Conservation (phyloP, 2,888 invertebrate genomes). For the Luperina testacea region DNA sequence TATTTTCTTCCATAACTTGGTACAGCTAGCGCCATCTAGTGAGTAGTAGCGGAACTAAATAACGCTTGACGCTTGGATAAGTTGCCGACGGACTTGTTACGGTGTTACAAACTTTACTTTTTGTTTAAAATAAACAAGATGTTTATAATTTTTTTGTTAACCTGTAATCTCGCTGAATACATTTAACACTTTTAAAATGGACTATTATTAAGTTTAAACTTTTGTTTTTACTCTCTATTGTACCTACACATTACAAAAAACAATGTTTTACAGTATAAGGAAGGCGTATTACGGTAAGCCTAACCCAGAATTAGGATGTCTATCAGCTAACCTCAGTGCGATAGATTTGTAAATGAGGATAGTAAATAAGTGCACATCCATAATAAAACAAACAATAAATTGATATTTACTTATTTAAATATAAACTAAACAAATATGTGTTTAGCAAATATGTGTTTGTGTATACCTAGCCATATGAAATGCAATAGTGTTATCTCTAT, state of each 20-base stretch:
- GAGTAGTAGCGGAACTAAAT: conserved; percentile 73
- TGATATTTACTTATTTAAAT: not conserved
- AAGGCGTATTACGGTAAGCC: not conserved
- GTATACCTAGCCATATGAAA: too few species aligned
- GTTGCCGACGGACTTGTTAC: conserved; percentile 25
- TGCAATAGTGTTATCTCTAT: too few species aligned
- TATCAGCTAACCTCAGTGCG: not conserved
- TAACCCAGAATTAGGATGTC: not conserved
- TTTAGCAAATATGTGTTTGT: too few species aligned
- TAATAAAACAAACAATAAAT: not conserved
- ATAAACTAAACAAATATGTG: not conserved
- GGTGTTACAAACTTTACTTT: not conserved
- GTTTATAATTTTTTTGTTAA: too few species aligned
- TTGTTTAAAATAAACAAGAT: not conserved
- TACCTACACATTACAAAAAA: not conserved
- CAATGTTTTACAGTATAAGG: not conserved
- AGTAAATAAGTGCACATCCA: too few species aligned
- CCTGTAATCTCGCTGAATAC: not conserved
- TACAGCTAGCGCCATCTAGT: conserved; percentile 75
- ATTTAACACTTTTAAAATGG: not conserved
- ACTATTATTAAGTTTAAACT: not conserved
- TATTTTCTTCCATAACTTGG: not conserved
- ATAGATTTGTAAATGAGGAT: not conserved
- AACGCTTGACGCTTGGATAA: not conserved
- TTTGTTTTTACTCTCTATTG: not conserved